Percentiles rank a stretch among this genome's conserved stretches.
These are phyloP conservation scores for Tethea ocularis DNA, from an alignment of 2,888 invertebrate genomes.

Conservation along the genomic window DNA sequence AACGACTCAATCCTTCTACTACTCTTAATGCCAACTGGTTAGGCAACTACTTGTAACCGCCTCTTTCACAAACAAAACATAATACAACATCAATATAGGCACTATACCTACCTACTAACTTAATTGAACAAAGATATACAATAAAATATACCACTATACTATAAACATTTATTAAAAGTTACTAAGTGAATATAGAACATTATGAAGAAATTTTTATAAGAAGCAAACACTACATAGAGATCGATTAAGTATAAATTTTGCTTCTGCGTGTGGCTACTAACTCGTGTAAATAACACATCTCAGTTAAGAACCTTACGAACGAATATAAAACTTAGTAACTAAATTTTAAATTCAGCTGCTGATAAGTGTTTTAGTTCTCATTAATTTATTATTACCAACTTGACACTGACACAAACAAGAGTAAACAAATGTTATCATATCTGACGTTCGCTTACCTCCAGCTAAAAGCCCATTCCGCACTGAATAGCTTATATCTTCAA, in stretches of 20 bases:
- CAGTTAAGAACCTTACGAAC: no score
- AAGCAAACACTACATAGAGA: neutral
- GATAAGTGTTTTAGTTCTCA: neutral
- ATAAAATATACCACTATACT: neutral
- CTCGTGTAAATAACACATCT: neutral
- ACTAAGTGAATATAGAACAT: neutral
- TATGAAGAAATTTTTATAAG: neutral
- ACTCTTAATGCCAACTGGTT: neutral
- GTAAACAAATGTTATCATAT: conserved; percentile 11
- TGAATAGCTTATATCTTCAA: conserved; percentile 86
- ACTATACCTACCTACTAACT: neutral
- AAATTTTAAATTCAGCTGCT: neutral
- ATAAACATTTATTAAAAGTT: neutral
- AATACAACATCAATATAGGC: neutral
- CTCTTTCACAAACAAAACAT: no score
- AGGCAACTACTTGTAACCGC: neutral
- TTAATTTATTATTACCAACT: conserved; percentile 10
- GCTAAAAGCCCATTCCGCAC: conserved; percentile 84
- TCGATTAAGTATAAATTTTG: neutral
- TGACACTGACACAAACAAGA: conserved; percentile 9
- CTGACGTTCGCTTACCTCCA: conserved; percentile 72
- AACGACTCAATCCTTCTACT: neutral
- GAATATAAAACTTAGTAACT: neutral
- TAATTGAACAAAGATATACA: neutral
- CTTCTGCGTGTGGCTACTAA: neutral